Evolutionary conservation across 2,797 vertebrate genomes (phyloP), one percentile per base, ranked within the genome.

Genomic region (Eremophila alpestris): DNA sequence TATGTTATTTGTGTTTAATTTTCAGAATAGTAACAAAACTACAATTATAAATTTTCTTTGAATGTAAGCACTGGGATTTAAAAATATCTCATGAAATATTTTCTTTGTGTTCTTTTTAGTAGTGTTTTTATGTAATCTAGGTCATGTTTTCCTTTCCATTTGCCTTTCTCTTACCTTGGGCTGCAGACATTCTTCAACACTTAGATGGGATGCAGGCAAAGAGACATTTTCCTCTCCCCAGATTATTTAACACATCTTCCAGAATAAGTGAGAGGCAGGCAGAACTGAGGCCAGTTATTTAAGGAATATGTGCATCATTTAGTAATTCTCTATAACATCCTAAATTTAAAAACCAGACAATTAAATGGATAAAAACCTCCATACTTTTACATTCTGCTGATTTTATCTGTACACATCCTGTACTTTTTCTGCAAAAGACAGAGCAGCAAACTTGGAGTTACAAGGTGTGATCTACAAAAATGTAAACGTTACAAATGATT

Each of bases 401-500:
- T 70, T 77, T 80, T 63, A 63, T 14, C 20, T 64, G 13, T 43
- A 59, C 10, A 30, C 1, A 55, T 7, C 7, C 17, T 65, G 16
- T 24, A 54, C 1, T 24, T 45, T 68, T 13, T 27, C 23, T 68
- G 16, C 27, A 79, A 87, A 84, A 38, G 19, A 43, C 4, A 74
- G 22, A 41, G 3, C 7, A 8, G 9, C 41, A 24, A 91, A 79
- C 9, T 15, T 76, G 15, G 18, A 6, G 9, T 56, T 49, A 15
- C 16, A 56, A 32, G 0, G 4, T 40, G 13, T 46, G 65, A 92
- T 27, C 14, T 24, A 60, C 41, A 77, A 32, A 82, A 55, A 40
- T 2, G 0, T 29, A 75, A 48, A 54, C 0, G 4, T 45, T 19
- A 59, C 3, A 14, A 14, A 22, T 21, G 9, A 45, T 45, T 75